Conservation (phyloP, 2,888 invertebrate genomes). For the Limulus polyphemus region DNA sequence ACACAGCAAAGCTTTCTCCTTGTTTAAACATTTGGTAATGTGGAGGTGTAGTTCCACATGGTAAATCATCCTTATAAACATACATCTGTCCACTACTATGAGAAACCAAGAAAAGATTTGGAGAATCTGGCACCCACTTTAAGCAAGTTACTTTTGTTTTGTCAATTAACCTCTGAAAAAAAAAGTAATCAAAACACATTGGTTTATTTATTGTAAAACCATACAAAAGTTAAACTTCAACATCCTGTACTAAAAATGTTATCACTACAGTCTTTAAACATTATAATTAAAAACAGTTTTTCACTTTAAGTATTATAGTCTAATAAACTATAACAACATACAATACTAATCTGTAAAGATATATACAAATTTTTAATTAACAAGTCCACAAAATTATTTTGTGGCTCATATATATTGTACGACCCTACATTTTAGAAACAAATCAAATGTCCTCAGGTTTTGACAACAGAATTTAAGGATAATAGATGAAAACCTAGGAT, state of each 20-base stretch:
- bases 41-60: slow-evolving; percentile 77
- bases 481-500: too few relatives aligned
- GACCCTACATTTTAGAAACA: too few relatives aligned
- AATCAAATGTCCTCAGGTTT: too few relatives aligned
- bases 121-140: slow-evolving; percentile 91
- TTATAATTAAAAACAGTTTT: not conserved
- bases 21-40: slow-evolving; percentile 90
- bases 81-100: slow-evolving; percentile 94
- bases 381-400: too few relatives aligned
- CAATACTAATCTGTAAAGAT: too few relatives aligned
- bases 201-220: too few relatives aligned
- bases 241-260: not conserved
- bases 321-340: too few relatives aligned
- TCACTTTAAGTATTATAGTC: not conserved
- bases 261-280: not conserved
- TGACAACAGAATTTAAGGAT: too few relatives aligned
- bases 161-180: slow-evolving; percentile 71
- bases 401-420: too few relatives aligned
- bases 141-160: slow-evolving; percentile 92
- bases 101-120: slow-evolving; percentile 83
- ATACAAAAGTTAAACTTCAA: too few relatives aligned
- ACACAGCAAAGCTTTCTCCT: slow-evolving; percentile 84
- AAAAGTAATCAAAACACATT: slow-evolving; percentile 20
- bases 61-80: slow-evolving; percentile 90
- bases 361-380: too few relatives aligned